Evolutionary conservation across 2,113 vertebrate genomes (phyloP).

Genomic region (Megatriorchis doriae): DNA sequence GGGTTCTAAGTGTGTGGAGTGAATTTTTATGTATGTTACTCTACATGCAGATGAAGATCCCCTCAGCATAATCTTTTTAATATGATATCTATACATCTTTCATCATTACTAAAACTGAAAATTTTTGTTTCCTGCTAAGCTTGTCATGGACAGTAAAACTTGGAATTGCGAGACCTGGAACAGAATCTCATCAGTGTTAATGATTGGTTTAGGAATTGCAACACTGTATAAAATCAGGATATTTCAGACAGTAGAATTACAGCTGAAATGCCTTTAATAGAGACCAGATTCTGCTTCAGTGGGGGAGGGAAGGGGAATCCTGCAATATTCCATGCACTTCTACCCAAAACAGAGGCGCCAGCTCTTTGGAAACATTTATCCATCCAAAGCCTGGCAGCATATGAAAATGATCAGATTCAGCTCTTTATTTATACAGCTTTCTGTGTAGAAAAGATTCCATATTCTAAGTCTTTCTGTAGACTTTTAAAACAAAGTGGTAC

Average conservation of each 20-base stretch:
- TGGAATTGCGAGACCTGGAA: background rate
- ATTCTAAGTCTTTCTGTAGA: background rate
- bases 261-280: slow-evolving; percentile 63
- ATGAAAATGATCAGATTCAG: slow-evolving; percentile 67
- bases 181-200: slow-evolving; percentile 6
- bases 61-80: background rate
- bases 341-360: slow-evolving; percentile 59
- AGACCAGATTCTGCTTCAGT: slow-evolving; percentile 65
- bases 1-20: background rate
- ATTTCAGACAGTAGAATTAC: slow-evolving; percentile 37
- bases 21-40: background rate
- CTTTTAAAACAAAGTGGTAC: background rate
- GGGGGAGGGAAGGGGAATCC: slow-evolving; percentile 36
- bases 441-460: background rate
- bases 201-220: slow-evolving; percentile 20
- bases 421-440: slow-evolving; percentile 51
- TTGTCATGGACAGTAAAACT: background rate
- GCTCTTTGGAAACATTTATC: slow-evolving; percentile 67
- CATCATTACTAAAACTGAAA: background rate
- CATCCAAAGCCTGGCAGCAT: slow-evolving; percentile 71
- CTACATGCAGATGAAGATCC: background rate
- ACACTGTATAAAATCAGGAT: background rate
- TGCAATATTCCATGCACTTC: slow-evolving; percentile 39
- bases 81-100: background rate
- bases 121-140: background rate